Base-by-base conservation (phyloP, 2,113 vertebrate species). In the Rhizomys pruinosus region DNA sequence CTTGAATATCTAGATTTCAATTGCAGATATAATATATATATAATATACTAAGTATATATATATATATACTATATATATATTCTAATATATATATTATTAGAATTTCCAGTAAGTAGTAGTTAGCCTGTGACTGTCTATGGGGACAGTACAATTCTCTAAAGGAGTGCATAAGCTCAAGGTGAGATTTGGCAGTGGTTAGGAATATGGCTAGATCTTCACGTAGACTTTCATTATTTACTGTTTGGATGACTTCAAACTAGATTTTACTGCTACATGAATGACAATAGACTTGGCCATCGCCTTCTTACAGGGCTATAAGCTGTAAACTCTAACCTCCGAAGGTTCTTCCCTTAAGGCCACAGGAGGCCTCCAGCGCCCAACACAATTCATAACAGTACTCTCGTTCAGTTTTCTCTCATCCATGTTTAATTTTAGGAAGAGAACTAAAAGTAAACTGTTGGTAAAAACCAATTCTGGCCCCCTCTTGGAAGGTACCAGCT, bases 401-500 rank as follows among this genome's bases (percentile, higher is more conserved):
- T 55, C 44, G 77, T 69, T 32, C 27, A 59, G 29, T 93, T 87
- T 91, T 34, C 47, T 34, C 47, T 29, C 42, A 76, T 91, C 66
- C 2, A 20, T 7, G 16, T 96, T 95, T 94, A 95, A 96, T 95
- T 69, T 11, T 61, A 52, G 89, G 66, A 92, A 90, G 1, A 61
- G 68, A 90, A 47, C 72, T 59, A 68, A 85, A 86, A 82, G 47
- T 44, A 55, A 89, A 27, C 29, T 90, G 42, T 25, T 44, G 16
- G 5, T 68, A 89, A 68, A 69, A 71, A 7, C 77, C 69, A 92
- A 59, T 78, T 69, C 29, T 1, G 19, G 11, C 15, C 9, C 55
- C 0, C 0, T 23, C 12, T 32, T 13, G 5, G 55, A 32, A n/a
- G 61, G 57, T 1, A 34, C 77, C 2, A 1, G 0, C 0, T 1